phyloP scores from a whole-genome alignment of 2,113 vertebrate species.

The Chunga burmeisteri region DNA sequence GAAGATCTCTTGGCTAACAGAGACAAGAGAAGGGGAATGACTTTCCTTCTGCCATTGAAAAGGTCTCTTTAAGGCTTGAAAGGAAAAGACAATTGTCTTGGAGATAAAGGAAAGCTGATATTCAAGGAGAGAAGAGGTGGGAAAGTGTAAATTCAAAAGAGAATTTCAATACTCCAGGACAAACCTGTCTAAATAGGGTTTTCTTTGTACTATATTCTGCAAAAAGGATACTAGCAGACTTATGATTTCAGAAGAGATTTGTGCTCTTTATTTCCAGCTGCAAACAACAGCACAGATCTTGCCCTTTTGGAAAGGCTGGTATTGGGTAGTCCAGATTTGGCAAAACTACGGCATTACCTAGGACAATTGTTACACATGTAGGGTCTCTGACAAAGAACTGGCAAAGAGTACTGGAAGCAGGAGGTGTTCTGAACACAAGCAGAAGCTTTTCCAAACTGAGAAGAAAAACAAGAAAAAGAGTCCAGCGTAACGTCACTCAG shows the following conservation, averaged over 20 bases:
- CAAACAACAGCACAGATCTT: background rate
- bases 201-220: background rate
- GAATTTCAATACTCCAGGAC: background rate
- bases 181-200: background rate
- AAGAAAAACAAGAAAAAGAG: background rate
- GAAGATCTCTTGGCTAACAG: background rate
- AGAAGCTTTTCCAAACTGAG: background rate
- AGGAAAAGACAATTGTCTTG: background rate
- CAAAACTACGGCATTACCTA: background rate
- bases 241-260: background rate
- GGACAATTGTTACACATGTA: no score
- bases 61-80: background rate
- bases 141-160: background rate
- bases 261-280: background rate
- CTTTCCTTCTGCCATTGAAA: background rate
- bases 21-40: background rate
- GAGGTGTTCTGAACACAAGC: background rate
- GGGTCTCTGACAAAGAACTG: background rate
- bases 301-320: background rate
- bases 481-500: background rate
- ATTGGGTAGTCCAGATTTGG: background rate
- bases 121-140: background rate
- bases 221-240: background rate
- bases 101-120: background rate
- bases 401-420: background rate